Conservation (phyloP, 2,113 vertebrate genomes). For the Scolopax mira region DNA sequence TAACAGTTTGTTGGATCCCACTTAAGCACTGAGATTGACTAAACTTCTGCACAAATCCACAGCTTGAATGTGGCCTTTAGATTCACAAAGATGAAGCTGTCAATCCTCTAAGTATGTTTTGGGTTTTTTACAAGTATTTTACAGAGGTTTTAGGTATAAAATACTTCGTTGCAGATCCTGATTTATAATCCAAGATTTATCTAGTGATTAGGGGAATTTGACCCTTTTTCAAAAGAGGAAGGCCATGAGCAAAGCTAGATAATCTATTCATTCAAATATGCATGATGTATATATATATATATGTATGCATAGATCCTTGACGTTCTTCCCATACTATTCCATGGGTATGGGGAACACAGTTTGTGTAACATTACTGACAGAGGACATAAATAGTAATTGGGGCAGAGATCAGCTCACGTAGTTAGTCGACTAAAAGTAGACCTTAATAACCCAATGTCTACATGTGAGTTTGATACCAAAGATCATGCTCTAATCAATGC, state of each 20-base stretch:
- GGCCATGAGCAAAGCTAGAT: neutral
- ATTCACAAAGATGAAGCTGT: neutral
- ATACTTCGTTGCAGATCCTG: neutral
- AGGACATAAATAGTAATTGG: neutral
- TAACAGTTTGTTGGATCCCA: neutral
- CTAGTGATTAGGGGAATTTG: neutral
- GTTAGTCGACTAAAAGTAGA: neutral
- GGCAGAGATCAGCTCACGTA: fast-evolving
- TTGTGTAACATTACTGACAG: neutral
- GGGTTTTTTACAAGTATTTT: neutral
- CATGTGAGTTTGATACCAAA: neutral
- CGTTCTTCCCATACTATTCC: neutral
- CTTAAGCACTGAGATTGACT: neutral
- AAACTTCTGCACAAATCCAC: neutral
- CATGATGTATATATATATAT: neutral
- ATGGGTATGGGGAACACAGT: neutral
- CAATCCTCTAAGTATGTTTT: neutral
- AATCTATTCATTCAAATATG: conserved; percentile 4
- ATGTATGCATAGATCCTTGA: neutral
- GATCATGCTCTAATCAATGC: neutral
- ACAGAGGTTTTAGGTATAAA: neutral
- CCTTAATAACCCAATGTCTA: neutral
- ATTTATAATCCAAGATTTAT: neutral
- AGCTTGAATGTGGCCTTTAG: neutral
- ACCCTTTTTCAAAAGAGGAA: neutral